A percentile compares a stretch with the other conserved stretches of the same genome.
Conservation (phyloP, 37 sponge, comb jelly and placozoan genomes). For the Bolinopsis microptera region DNA sequence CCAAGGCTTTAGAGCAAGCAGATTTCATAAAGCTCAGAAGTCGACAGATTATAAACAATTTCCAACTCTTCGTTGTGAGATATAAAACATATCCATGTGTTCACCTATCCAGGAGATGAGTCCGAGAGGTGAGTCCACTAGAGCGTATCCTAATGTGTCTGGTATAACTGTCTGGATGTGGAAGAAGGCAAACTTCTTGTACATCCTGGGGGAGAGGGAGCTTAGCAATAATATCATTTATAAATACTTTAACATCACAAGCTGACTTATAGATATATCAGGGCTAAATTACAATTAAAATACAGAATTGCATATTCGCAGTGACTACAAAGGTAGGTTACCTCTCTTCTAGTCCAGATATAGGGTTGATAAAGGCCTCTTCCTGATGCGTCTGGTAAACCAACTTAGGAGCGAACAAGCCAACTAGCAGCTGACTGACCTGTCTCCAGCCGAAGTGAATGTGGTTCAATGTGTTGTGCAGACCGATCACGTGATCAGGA, state of each 20-base stretch:
- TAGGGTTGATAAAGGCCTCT: constrained; percentile 37
- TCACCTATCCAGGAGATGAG: constrained; percentile 45
- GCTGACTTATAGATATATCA: too few relatives aligned
- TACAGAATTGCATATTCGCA: too few relatives aligned
- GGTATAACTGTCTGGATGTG: constrained; percentile 47
- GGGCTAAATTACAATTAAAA: not conserved
- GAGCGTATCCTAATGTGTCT: constrained; percentile 44
- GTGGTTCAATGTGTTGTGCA: constrained; percentile 61
- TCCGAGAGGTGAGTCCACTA: constrained; percentile 23
- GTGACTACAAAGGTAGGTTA: not conserved
- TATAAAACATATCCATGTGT: too few relatives aligned
- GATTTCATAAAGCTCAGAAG: too few relatives aligned
- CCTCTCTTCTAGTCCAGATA: constrained; percentile 4
- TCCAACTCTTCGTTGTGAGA: too few relatives aligned
- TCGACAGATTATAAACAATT: too few relatives aligned
- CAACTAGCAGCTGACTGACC: not conserved
- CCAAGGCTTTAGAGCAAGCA: too few relatives aligned
- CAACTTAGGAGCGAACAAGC: not conserved
- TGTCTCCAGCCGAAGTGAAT: constrained; percentile 34
- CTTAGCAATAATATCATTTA: not conserved
- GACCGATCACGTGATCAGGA: constrained; percentile 58
- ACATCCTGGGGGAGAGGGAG: constrained; percentile 32
- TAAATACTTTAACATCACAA: too few relatives aligned
- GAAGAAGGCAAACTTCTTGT: constrained; percentile 64
- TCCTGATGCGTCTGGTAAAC: not conserved